Evolutionary conservation across 2,113 vertebrate genomes (phyloP), one percentile per base, ranked within the genome.

Genomic region (Struthidea cinerea): DNA sequence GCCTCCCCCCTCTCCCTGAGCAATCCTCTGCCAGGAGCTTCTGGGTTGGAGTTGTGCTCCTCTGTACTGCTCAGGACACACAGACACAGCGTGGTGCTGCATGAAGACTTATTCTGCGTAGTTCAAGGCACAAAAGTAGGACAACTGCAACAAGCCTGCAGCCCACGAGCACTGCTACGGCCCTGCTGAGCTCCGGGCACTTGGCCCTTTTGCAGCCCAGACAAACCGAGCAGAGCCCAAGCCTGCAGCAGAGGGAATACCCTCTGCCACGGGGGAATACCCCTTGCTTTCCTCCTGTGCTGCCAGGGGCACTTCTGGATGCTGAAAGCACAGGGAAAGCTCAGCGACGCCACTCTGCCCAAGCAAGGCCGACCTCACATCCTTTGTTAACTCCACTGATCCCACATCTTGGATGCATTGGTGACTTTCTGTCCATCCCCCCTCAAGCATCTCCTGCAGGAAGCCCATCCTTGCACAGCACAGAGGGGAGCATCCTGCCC

Each of bases 11-110:
- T 30, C 75, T 35, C 30, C 46, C 61, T 8, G 5, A 70, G 23
- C 70, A 61, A 83, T 24, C n/a, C 57, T n/a, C 85, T 65, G 74
- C 85, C 90, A 70, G 75, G 50, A 71, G 73, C 84, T 83, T 70
- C 52, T 63, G 68, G 35, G 44, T 7, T 70, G 83, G 83, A 94
- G 92, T 87, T 87, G 50, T 49, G 76, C 35, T 89, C 9, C 32
- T 39, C 76, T 41, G 7, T 3, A 4, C 64, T 59, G 69, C 84
- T 39, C 32, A 35, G 42, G 80, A 59, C 5, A 3, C 82, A 59
- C 42, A 35, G 42, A 57, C 22, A 27, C 6, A 0, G 19, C 1
- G 3, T 3, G 4, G 68, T 35, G 60, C 76, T 44, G 21, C 75
- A 27, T 0, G 3, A 71, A 70, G 73, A 21, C 63, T 44, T 71